Conservation (phyloP, 2,113 vertebrate species). For the Megalops atlanticus region DNA sequence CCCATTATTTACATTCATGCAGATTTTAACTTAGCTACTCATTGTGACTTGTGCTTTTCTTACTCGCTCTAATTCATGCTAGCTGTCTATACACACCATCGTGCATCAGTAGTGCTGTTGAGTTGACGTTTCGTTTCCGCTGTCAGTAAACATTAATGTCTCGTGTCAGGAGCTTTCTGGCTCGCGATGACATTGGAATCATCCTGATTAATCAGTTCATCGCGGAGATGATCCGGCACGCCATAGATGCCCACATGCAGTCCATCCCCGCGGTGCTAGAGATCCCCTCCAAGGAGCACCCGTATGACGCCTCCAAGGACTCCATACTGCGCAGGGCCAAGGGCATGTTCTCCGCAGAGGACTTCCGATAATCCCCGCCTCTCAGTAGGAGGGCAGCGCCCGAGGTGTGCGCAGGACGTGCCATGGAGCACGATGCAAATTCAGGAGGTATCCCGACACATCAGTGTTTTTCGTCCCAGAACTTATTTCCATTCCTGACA, state of each 20-base stretch:
- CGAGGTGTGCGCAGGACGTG: not conserved
- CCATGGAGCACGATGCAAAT: not conserved
- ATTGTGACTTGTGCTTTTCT: no score
- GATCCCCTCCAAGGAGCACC: slow-evolving; percentile 95
- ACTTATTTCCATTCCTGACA: slow-evolving; percentile 1
- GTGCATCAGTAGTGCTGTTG: no score
- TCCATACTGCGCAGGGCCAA: slow-evolving; percentile 89
- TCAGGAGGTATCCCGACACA: no score
- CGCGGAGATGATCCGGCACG: slow-evolving; percentile 93
- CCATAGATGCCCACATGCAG: slow-evolving; percentile 83
- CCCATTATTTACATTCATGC: no score
- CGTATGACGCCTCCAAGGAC: slow-evolving; percentile 91
- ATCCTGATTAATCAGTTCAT: slow-evolving; percentile 95
- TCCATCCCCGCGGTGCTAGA: slow-evolving; percentile 90
- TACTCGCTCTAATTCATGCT: no score
- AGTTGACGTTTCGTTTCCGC: no score
- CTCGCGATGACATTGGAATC: slow-evolving; percentile 90
- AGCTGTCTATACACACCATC: no score
- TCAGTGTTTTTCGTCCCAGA: not conserved
- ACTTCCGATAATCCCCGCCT: slow-evolving; percentile 78
- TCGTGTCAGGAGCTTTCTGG: slow-evolving; percentile 80
- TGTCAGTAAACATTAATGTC: not conserved
- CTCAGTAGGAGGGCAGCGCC: not conserved
- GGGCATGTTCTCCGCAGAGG: slow-evolving; percentile 90
- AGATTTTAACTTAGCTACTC: no score